Conservation (phyloP, 2,888 invertebrate species). For the Drosophila demipolita region DNA sequence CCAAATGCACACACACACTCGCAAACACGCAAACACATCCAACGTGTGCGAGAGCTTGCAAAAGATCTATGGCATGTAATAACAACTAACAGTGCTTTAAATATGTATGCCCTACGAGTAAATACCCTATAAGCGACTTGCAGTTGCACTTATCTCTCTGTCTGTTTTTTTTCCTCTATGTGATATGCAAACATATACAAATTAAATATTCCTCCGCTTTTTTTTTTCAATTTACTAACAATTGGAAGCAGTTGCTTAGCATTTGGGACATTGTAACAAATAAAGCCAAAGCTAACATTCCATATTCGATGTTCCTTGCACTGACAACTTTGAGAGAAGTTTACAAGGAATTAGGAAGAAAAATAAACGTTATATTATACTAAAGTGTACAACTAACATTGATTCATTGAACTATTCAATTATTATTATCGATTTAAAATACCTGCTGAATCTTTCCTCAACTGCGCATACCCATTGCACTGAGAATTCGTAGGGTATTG, state of each 20-base stretch:
- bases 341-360: too few species aligned
- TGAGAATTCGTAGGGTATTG: not conserved
- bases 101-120: not conserved
- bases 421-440: not conserved
- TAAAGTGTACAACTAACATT: not conserved
- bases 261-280: not conserved
- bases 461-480: not conserved
- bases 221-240: not conserved
- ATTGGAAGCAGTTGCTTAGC: not conserved
- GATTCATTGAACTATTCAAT: not conserved
- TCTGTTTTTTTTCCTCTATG: not conserved
- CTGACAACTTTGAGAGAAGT: not conserved
- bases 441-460: too few species aligned
- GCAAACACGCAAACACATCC: slow-evolving; percentile 8
- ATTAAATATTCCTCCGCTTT: not conserved
- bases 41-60: slow-evolving; percentile 44
- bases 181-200: not conserved
- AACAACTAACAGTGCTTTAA: slow-evolving; percentile 1
- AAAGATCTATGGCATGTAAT: slow-evolving; percentile 60
- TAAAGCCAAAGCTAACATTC: not conserved
- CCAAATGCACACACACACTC: slow-evolving; percentile 39
- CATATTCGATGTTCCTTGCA: too few species aligned
- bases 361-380: not conserved
- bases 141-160: not conserved
- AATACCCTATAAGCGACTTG: not conserved